Base-by-base conservation (phyloP, 64 coral and sea anemone species). In the Montipora capricornis region DNA sequence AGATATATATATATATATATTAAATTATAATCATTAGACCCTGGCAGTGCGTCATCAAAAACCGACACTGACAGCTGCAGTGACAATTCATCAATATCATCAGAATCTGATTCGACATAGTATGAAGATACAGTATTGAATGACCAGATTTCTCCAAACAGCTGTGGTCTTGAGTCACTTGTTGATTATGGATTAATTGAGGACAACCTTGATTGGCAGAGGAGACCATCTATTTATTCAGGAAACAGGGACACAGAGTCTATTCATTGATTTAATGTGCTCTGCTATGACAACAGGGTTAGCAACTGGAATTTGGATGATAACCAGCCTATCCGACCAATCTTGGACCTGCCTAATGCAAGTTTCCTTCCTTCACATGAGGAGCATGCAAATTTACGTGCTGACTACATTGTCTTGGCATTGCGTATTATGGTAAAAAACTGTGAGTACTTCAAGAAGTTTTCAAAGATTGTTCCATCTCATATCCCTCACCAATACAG, bases 151-250 rank as follows among this genome's bases (percentile, higher is more conserved):
- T 8, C 16, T 57, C 4, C 49, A 81, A 55, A 6, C 49, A 60
- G 20, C 26, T 26, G 26, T 26, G 26, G 26, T 26, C 26, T 26
- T 57, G 49, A 17, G n/a, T 4, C 58, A 37, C 80, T n/a, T 37
- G 29, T 62, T 20, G 80, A 82, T 17, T 82, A 82, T 82, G 80
- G 80, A 22, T 82, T 82, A 37, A 82, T 62, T 82, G 80, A 51
- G 8, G 80, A 82, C 49, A 82, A 82, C 49, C 19, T 82, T 10
- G 80, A 82, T 62, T 82, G 80, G 80, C 14, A 19, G 10, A 53
- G 80, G 8, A 82, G 80, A 8, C 80, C 80, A 2, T 82, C 80
- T 62, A 58, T 82, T 57, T 82, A 82, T 8, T 82, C 80, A 26
- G 5, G 12, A 58, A 9, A 82, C 1, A 10, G 15, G 49, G 80